Evolutionary conservation across 2,888 invertebrate species (phyloP).

Genomic region (Aspidiotus rigidus): DNA sequence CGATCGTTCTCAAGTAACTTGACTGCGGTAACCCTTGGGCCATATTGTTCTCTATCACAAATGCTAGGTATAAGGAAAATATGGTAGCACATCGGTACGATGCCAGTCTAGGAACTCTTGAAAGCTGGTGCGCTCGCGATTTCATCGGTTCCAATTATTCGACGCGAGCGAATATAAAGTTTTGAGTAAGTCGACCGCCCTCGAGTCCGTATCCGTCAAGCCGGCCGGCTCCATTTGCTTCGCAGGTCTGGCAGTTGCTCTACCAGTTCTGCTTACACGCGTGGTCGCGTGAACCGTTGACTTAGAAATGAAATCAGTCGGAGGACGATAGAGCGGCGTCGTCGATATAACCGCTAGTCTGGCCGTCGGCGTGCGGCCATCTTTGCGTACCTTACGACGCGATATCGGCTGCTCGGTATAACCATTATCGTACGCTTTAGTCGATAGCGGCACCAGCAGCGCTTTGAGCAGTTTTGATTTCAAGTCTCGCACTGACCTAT

Average conservation of each 20-base stretch:
- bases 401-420: background rate
- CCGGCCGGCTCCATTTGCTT: constrained; percentile 28
- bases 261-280: constrained; percentile 29
- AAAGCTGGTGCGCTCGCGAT: background rate
- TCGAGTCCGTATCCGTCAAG: constrained; percentile 53
- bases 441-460: constrained; percentile 46
- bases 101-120: no score
- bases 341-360: constrained; percentile 30
- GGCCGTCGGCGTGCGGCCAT: background rate
- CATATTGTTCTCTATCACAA: no score
- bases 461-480: constrained; percentile 60
- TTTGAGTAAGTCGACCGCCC: constrained; percentile 71
- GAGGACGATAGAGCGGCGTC: constrained; percentile 11
- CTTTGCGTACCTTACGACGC: constrained; percentile 9
- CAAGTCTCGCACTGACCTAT: constrained; percentile 57
- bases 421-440: constrained; percentile 10
- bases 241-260: constrained; percentile 14
- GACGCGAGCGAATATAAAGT: constrained; percentile 76
- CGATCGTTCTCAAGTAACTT: no score
- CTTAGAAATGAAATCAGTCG: constrained; percentile 23
- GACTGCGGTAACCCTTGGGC: no score
- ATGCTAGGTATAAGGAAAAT: no score
- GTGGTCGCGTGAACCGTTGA: constrained; percentile 15
- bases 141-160: constrained; percentile 42
- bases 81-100: no score